Base-by-base conservation (phyloP, 2,888 invertebrate genomes). In the Willowsia nigromaculata region DNA sequence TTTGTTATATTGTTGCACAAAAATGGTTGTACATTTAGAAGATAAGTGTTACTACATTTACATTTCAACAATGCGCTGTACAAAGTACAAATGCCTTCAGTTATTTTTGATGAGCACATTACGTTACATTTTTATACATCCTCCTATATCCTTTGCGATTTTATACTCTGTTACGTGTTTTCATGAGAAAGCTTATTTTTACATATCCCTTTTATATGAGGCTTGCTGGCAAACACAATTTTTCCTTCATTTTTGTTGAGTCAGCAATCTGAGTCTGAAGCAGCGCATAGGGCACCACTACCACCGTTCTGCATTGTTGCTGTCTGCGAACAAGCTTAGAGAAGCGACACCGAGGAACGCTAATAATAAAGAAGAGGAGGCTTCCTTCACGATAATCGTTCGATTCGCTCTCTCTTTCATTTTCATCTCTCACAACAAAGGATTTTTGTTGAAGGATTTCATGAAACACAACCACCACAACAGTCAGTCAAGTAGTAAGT, bases 351-450 rank as follows among this genome's bases (percentile, higher is more conserved):
- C n/a, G n/a, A 80, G 59, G 11, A 50, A 50, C 84, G 27, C 65
- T 37, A 62, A n/a, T n/a, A 9, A 65, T 50, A 33, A 47, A 68
- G 83, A 40, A 22, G 37, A 47, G 68, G n/a, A n/a, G 62, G 2
- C 62, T 50, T 59, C 53, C 43, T 30, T 78, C 50, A 71, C 25
- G 22, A 53, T 65, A 43, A 83, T 65, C 50, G 47, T 81, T 86
- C n/a, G 86, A 81, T 71, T 81, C 86, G 86, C 86, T 86, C 86
- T 86, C 86, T 86, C 86, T 86, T 86, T 86, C 86, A 86, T 65
- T 85, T 78, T 78, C 74, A 85, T 76, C 80, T 27, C 18, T 30
- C 13, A 25, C 53, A 86, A 86, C 80, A 81, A 86, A 80, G 86
- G 56, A 81, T 47, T 71, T 76, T 43, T 27, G 47, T n/a, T 37